Base-by-base conservation (phyloP, 2,797 vertebrate species). In the Pipistrellus pipistrellus region DNA sequence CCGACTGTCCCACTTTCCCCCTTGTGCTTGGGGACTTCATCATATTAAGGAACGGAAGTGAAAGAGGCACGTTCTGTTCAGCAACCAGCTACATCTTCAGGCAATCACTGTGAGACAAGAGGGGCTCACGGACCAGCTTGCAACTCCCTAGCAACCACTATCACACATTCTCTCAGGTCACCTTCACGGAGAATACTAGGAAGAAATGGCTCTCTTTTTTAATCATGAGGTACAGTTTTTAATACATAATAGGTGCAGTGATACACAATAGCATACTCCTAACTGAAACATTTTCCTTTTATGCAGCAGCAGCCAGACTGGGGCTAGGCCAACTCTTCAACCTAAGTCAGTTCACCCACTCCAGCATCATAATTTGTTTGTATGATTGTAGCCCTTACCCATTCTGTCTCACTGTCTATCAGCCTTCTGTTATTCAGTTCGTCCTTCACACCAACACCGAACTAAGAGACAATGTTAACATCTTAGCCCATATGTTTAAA, bases 1-100 rank as follows among this genome's bases (percentile, higher is more conserved):
- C 48, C 0, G 59, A 85, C 91, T 95, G 96, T 93, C 96, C 96
- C 94, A 96, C 93, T 97, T 97, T 95, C 78, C 48, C 71, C 66
- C 35, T 88, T 76, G 87, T 48, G 75, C 95, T 97, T 95, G 38
- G 94, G 93, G 91, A 97, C 88, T 96, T 96, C 95, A 95, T 82
- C 75, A 81, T 84, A 95, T 95, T 96, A 97, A 93, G 80, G 51
- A 95, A 41, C 94, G 72, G 80, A 46, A 44, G 62, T 17, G 35
- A 90, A 92, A 90, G 51, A 96, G 77, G 75, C 88, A 88, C 44
- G 0, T 93, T 91, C 77, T 85, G 12, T 69, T 95, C 95, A 73
- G 87, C 71, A 94, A 78, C 91, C 41, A 48, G 55, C 75, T 95
- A 87, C 81, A 55, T 90, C 95, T 97, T 91, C 81, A 88, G 91